phyloP scores from a whole-genome alignment of 1,140 invertebrate species.

The Delia radicum region DNA sequence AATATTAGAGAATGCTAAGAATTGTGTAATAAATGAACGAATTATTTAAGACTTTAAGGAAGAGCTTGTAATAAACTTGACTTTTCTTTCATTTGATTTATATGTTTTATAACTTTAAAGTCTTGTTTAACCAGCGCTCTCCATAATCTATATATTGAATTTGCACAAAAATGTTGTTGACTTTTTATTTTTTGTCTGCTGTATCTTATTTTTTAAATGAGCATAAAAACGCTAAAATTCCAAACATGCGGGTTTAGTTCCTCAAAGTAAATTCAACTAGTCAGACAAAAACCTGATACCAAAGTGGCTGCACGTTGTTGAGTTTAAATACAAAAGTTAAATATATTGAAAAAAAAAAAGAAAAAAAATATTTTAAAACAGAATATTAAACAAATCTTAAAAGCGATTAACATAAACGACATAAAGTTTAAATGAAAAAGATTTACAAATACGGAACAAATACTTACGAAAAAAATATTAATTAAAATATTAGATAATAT shows the following conservation, averaged over 20 bases:
- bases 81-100: not conserved
- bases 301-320: constrained; percentile 27
- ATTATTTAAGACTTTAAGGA: not conserved
- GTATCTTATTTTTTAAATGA: constrained; percentile 1
- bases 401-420: not conserved
- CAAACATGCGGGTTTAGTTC: constrained; percentile 52
- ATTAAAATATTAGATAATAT: not conserved
- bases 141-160: not conserved
- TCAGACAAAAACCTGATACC: constrained; percentile 38
- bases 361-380: constrained; percentile 14
- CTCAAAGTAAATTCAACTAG: constrained; percentile 53
- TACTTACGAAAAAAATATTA: not conserved
- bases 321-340: not conserved
- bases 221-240: constrained; percentile 44
- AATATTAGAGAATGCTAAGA: no score
- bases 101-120: not conserved
- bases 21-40: no score
- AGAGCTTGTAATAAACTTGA: no score
- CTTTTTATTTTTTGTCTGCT: not conserved
- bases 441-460: not conserved
- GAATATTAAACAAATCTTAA: no score
- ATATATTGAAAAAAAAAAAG: not conserved
- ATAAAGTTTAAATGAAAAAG: constrained; percentile 28
- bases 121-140: not conserved
- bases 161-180: not conserved